These are phyloP conservation scores for Noctilio leporinus DNA, from an alignment of 2,113 vertebrate species.

Conservation along the genomic window DNA sequence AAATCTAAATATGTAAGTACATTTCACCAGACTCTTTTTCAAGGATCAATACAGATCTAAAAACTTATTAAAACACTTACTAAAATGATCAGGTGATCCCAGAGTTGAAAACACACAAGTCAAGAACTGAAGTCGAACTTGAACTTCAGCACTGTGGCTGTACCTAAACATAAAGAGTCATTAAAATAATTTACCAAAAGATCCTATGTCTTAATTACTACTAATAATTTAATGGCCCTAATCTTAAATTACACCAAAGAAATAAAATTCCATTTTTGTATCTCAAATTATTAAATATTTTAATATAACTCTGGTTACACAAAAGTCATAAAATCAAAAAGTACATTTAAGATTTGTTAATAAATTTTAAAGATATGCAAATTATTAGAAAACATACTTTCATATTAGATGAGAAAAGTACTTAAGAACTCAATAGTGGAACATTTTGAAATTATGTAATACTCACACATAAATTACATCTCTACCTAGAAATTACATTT, in stretches of 20 bases:
- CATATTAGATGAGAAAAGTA: slow-evolving; percentile 14
- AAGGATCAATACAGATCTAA: background rate
- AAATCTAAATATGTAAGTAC: background rate
- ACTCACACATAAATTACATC: background rate
- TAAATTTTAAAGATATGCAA: background rate
- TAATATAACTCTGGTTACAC: background rate
- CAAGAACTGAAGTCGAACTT: slow-evolving; percentile 97
- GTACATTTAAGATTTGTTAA: background rate
- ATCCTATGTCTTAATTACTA: background rate
- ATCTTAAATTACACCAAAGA: background rate
- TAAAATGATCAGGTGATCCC: slow-evolving; percentile 98
- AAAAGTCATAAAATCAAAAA: background rate
- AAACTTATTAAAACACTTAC: slow-evolving; percentile 80
- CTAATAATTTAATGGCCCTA: background rate
- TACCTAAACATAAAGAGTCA: slow-evolving; percentile 82
- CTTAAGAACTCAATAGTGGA: background rate
- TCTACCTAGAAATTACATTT: background rate
- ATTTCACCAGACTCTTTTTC: background rate
- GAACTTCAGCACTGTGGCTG: slow-evolving; percentile 97
- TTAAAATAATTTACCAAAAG: slow-evolving; percentile 20
- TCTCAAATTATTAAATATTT: background rate
- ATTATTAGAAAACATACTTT: background rate
- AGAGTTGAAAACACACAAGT: slow-evolving; percentile 98
- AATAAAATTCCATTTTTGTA: background rate
- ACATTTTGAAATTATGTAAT: slow-evolving; percentile 9